Base-by-base conservation (phyloP, 2,888 invertebrate genomes). In the Plebejus argus region DNA sequence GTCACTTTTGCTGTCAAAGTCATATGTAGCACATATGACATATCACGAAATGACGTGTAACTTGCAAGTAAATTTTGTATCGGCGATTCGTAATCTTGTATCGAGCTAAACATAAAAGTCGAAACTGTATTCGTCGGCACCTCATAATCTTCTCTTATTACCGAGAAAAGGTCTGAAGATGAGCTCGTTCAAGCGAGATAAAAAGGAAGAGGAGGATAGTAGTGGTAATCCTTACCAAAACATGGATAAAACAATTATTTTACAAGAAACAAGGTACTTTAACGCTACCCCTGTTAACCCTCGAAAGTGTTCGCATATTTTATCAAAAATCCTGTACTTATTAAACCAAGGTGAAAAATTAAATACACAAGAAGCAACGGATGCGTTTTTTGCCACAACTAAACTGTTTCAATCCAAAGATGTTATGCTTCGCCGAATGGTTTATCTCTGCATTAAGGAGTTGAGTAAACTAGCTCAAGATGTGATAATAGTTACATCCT, bases 381-480 rank as follows among this genome's bases (percentile, higher is more conserved):
- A 99, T 86, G 97, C 98, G 8, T 99, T 99, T 91, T 99, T 99
- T 94, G 99, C 99, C 1, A 99, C 99, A 95, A 99, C 99, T 0
- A 99, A 99, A 91, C 94, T 99, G 72, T 99, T 99, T 90, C 99
- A 99, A 91, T 99, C 98, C 0, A 98, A 98, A 85, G 99, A 99
- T 95, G 97, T 98, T 0, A 97, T 98, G 82, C 92, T 99, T 35
- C 95, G 99, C 61, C 95, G 99, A 8, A 96, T 99, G 96, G 99
- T 99, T 5, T 99, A 99, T 87, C 93, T 99, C 78, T 99, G 99
- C 58, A 98, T 98, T 77, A 98, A 99, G 88, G 99, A 99, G 87
- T 92, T 99, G 83, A 98, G 99, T 85, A 96, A 96, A 0, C 95
- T 99, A 78, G 99, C 99, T 0, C 99, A 99, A 87, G 99, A 99